Base-by-base conservation (phyloP, 2,888 invertebrate genomes). In the Vanessa cardui region DNA sequence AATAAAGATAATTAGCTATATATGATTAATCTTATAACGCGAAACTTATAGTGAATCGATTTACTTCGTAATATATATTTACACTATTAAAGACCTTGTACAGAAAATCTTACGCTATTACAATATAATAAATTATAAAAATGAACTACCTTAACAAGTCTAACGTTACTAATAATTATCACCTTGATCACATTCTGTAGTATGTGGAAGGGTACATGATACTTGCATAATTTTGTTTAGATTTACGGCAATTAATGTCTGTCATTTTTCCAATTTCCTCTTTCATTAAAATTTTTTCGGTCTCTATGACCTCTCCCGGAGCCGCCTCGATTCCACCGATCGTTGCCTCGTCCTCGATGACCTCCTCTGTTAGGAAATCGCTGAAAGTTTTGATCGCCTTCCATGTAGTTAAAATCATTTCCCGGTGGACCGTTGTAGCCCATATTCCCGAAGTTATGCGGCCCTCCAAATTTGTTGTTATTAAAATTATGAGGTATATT, bases 261-360 rank as follows among this genome's bases (percentile, higher is more conserved):
- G 78, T 93, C 92, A 79, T 90, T 85, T 80, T 92, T 87, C 94
- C 94, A 85, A 88, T 89, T 81, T 81, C 94, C 78, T 79, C 94
- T 78, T 83, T 94, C 83, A 85, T 87, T 85, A 85, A 87, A 84
- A 84, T 93, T 85, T 86, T 94, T 85, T 80, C 94, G 75, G 74
- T 92, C 84, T 81, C 92, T 81, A 79, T 93, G 88, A 68, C 93
- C 90, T 80, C 94, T 82, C 60, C 89, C 86, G 66, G 88, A 83
- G 74, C 88, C 86, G 47, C 90, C 92, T 26, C 90, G 87, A 74
- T 90, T 92, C 89, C 93, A 92, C 20, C 90, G 80, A 70, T 93
- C 92, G 71, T 88, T 90, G 31, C 87, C 90, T 18, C 92, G 90
- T 49, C 91, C 90, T 31, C 91, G 85, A 69, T 87, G 87, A 31